phyloP scores from a whole-genome alignment of 2,113 vertebrate genomes.

The Myiopsitta monachus region DNA sequence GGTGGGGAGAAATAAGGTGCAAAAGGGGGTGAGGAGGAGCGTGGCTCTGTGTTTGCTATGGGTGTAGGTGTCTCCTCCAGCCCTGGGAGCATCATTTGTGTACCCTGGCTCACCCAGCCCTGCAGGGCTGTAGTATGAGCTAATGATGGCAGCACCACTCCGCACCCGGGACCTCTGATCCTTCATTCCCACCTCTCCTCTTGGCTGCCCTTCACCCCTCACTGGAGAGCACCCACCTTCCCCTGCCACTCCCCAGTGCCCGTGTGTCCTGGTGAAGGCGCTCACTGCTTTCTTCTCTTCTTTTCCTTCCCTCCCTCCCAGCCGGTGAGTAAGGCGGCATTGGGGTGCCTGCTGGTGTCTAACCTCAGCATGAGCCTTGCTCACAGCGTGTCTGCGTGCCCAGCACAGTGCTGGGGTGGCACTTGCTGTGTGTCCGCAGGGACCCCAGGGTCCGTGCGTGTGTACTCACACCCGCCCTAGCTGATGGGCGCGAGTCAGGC shows the following conservation, averaged over 20 bases:
- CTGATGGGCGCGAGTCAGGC: rapidly evolving
- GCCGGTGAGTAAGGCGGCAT: slow-evolving; percentile 56
- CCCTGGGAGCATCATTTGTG: neutral
- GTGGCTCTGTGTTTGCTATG: neutral
- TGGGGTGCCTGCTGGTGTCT: slow-evolving; percentile 25
- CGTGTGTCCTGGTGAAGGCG: rapidly evolving
- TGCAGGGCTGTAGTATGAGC: neutral
- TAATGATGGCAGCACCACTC: neutral
- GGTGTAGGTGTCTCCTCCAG: neutral
- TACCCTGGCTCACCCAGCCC: rapidly evolving
- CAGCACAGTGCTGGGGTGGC: slow-evolving; percentile 21
- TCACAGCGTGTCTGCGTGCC: neutral
- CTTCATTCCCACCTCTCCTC: neutral
- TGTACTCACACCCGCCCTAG: neutral
- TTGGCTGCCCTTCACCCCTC: neutral
- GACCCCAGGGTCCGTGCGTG: neutral
- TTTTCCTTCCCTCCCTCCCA: slow-evolving; percentile 9
- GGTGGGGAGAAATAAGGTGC: neutral
- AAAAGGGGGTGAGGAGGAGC: neutral
- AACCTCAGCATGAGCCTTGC: slow-evolving; percentile 55
- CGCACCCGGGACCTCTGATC: neutral
- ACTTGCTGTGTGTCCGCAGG: neutral
- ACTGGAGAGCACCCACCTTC: neutral
- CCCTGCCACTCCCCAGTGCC: neutral
- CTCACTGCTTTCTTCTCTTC: slow-evolving; percentile 59